Conservation (phyloP, 2,113 vertebrate genomes). For the Elephas maximus region DNA sequence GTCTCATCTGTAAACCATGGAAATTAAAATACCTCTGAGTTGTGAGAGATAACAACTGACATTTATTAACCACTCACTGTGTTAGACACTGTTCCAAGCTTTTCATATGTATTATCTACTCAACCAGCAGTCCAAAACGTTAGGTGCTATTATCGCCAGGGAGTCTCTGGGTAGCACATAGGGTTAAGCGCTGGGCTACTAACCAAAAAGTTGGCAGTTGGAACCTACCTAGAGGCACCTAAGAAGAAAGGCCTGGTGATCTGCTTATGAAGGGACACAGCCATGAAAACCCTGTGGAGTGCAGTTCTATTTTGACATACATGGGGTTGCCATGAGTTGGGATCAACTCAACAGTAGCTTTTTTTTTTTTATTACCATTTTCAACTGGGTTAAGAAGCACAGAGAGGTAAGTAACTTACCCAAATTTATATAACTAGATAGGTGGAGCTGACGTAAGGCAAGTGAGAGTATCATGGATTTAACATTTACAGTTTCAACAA, state of each 20-base stretch:
- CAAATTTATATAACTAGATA: not conserved
- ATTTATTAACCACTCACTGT: not conserved
- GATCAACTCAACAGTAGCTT: not conserved
- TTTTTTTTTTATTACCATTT: not conserved
- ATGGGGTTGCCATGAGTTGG: not conserved
- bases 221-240: not conserved
- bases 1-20: not conserved
- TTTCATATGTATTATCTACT: not conserved
- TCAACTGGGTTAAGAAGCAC: not conserved
- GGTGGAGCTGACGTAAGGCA: not conserved
- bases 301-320: not conserved
- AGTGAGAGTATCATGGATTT: not conserved
- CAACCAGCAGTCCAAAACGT: not conserved
- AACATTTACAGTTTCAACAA: not conserved
- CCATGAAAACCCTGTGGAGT: not conserved
- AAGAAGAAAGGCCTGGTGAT: not conserved
- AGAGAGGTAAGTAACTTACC: constrained; percentile 12
- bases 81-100: not conserved
- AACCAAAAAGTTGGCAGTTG: not conserved
- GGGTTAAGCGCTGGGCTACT: not conserved
- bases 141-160: not conserved
- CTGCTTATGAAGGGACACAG: not conserved
- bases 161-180: not conserved
- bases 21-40: not conserved
- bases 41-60: not conserved